These are phyloP conservation scores for Listronotus oregonensis DNA, from an alignment of 1,140 invertebrate genomes.

Conservation along the genomic window DNA sequence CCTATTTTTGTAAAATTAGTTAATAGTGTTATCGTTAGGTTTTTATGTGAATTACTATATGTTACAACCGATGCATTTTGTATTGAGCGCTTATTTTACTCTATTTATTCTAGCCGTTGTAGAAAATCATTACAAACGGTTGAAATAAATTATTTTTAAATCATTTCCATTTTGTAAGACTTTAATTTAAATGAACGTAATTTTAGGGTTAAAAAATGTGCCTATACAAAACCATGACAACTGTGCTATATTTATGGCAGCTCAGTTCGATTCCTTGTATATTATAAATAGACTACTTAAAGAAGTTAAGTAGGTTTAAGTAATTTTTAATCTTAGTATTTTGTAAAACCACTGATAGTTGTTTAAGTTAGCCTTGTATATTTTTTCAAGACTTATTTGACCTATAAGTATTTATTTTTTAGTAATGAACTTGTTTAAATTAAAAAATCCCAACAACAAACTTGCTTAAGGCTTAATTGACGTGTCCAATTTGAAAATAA, in stretches of 20 bases:
- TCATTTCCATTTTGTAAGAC: conserved; percentile 4
- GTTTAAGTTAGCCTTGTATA: not conserved
- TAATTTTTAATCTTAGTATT: conserved; percentile 7
- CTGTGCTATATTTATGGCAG: conserved; percentile 11
- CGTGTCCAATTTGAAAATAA: too few relatives aligned
- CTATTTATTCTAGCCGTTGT: not conserved
- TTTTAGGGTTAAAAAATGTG: conserved; percentile 23
- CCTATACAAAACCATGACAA: conserved; percentile 17
- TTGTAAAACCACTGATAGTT: not conserved
- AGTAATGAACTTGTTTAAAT: too few relatives aligned
- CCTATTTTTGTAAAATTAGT: conserved; percentile 27
- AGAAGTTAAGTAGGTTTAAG: not conserved
- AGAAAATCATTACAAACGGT: not conserved
- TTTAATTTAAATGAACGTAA: conserved; percentile 9
- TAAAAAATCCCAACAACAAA: too few relatives aligned
- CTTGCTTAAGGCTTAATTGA: too few relatives aligned
- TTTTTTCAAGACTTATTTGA: too few relatives aligned
- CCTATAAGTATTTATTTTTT: too few relatives aligned
- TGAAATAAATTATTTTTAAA: not conserved
- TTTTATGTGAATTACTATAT: conserved; percentile 2
- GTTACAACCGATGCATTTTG: conserved; percentile 11
- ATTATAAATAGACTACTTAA: conserved; percentile 15
- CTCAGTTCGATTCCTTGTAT: conserved; percentile 21
- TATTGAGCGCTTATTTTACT: not conserved
- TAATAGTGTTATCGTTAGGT: conserved; percentile 14